A percentile compares a stretch with the other conserved stretches of the same genome.
Conservation (phyloP, 2,113 vertebrate species). For the Kryptolebias marmoratus region DNA sequence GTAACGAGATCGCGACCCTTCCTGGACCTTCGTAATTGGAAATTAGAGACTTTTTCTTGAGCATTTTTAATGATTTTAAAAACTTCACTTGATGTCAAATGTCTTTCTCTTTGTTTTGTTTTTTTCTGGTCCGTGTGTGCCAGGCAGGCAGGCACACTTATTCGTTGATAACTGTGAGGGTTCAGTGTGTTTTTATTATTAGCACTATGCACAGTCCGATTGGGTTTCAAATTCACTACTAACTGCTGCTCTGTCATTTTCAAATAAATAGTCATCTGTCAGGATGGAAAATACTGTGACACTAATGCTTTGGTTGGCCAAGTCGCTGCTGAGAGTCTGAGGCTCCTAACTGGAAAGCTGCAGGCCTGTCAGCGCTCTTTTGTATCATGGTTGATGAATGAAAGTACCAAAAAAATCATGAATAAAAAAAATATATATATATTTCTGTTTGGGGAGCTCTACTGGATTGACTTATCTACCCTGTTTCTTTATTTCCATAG, state of each 20-base stretch:
- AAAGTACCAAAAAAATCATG: slow-evolving; percentile 12
- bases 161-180: too few relatives aligned
- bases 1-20: not conserved
- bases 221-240: not conserved
- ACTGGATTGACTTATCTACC: slow-evolving; percentile 4
- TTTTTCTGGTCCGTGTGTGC: not conserved
- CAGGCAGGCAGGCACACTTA: not conserved
- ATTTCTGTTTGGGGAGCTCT: slow-evolving; percentile 17
- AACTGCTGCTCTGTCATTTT: slow-evolving; percentile 22
- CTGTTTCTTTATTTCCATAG: slow-evolving; percentile 66
- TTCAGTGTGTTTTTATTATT: too few relatives aligned
- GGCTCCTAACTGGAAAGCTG: slow-evolving; percentile 30
- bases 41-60: not conserved
- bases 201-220: too few relatives aligned
- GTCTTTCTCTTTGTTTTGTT: too few relatives aligned
- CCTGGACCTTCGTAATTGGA: not conserved
- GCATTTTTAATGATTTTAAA: too few relatives aligned
- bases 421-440: not conserved
- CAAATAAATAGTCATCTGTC: slow-evolving; percentile 55
- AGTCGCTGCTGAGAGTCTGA: slow-evolving; percentile 35
- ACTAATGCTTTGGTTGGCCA: not conserved
- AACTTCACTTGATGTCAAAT: too few relatives aligned
- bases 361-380: slow-evolving; percentile 16
- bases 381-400: not conserved
- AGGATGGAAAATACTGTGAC: slow-evolving; percentile 39